Base-by-base conservation (phyloP, 2,888 invertebrate genomes). In the Argynnis bischoffii region DNA sequence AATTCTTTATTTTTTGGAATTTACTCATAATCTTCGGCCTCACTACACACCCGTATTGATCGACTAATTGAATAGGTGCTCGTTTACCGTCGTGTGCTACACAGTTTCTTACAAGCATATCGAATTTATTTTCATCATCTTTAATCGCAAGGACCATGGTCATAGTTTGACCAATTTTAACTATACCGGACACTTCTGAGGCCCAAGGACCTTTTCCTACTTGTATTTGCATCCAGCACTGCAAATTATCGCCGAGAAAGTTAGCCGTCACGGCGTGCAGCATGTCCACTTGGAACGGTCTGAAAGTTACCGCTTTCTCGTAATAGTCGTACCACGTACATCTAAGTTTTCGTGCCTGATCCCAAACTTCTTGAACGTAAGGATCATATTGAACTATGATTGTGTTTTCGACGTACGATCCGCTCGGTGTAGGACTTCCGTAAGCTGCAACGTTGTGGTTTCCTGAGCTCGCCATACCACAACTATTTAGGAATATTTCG, bases 141-240 rank as follows among this genome's bases (percentile, higher is more conserved):
- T 98, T 98, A 80, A 98, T 98, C 26, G 98, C 98, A 70, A 98
- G 93, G 14, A 98, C 98, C 98, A 98, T 98, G 14, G 98, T 98
- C 98, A 98, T 98, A 0, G 98, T 98, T 85, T 98, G 98, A 31
- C 98, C 98, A 75, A 98, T 98, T 91, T 98, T 98, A 13, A 98
- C 98, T 80, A 98, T 98, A 65, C 98, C 98, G 0, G 98, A 98
- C 47, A 98, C 98, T 90, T 98, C 98, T 15, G 97, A 97, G n/a
- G 98, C 98, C 98, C 98, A 98, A 0, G 98, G 98, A 75, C 98
- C 98, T 85, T 98, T 98, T 66, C 98, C 98, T 56, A 98, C 98
- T 90, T 98, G 98, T 78, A 98, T 98, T 89, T 98, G 98, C 98
- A 98, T 98, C 98, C 98, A 98, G 90, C 98, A 98, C 85, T 98